phyloP scores from a whole-genome alignment of 2,113 vertebrate species.

The Ursus arctos region DNA sequence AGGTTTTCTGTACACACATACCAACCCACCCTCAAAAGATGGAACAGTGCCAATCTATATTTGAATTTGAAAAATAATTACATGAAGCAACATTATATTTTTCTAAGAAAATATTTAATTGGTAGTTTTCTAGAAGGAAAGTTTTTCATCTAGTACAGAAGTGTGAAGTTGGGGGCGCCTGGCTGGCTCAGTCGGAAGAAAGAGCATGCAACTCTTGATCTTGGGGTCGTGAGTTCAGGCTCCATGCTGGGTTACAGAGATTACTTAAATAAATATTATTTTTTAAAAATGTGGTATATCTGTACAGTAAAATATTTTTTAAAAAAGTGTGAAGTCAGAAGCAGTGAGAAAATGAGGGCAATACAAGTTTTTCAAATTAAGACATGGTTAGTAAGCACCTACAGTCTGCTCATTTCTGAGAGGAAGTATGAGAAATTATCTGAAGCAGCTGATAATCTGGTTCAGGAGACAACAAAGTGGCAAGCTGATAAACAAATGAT shows the following conservation, averaged over 20 bases:
- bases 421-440: neutral
- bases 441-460: neutral
- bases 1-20: neutral
- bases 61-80: slow-evolving; percentile 49
- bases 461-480: neutral
- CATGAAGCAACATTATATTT: slow-evolving; percentile 16
- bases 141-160: slow-evolving; percentile 1
- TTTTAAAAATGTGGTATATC: neutral
- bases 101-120: slow-evolving; percentile 43
- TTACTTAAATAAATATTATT: neutral
- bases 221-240: neutral
- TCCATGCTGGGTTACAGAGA: neutral
- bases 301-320: neutral
- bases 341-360: neutral
- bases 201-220: neutral
- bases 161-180: neutral
- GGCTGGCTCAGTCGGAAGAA: neutral
- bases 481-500: neutral
- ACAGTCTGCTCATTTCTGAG: neutral
- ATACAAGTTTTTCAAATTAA: slow-evolving; percentile 28
- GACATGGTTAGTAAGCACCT: neutral
- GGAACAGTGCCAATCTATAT: neutral
- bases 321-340: neutral
- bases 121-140: neutral
- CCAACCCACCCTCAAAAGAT: neutral